These are phyloP conservation scores for Dorcus hopei DNA, from an alignment of 2,888 invertebrate species.

Conservation along the genomic window DNA sequence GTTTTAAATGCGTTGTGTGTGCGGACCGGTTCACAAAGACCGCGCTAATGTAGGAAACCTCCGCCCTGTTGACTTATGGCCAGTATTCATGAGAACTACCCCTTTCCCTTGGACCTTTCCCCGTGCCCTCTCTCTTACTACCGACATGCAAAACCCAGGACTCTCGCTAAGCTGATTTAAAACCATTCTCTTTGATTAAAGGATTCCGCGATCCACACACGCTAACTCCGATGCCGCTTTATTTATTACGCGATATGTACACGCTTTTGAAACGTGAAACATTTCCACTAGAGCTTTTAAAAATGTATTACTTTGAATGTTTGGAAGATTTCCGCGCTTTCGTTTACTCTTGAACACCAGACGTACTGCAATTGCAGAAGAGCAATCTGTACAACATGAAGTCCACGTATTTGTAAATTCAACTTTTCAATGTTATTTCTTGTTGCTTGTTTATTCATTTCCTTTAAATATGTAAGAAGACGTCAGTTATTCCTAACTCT, in stretches of 20 bases:
- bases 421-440: no score
- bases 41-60: no score
- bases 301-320: slow-evolving; percentile 16
- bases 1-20: neutral
- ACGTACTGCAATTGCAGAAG: no score
- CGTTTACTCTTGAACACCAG: no score
- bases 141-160: slow-evolving; percentile 26
- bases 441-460: no score
- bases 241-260: slow-evolving; percentile 33
- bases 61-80: slow-evolving; percentile 26
- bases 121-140: slow-evolving; percentile 9
- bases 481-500: no score
- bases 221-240: slow-evolving; percentile 29
- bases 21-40: no score
- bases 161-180: slow-evolving; percentile 38
- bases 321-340: no score
- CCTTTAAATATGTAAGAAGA: no score
- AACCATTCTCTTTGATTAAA: slow-evolving; percentile 41
- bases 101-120: slow-evolving; percentile 11
- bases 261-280: slow-evolving; percentile 30
- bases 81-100: slow-evolving; percentile 28
- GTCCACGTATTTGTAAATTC: no score
- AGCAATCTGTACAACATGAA: no score
- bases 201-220: slow-evolving; percentile 29
- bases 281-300: slow-evolving; percentile 30